Base-by-base conservation (phyloP, 2,113 vertebrate species). In the Chaenocephalus aceratus region DNA sequence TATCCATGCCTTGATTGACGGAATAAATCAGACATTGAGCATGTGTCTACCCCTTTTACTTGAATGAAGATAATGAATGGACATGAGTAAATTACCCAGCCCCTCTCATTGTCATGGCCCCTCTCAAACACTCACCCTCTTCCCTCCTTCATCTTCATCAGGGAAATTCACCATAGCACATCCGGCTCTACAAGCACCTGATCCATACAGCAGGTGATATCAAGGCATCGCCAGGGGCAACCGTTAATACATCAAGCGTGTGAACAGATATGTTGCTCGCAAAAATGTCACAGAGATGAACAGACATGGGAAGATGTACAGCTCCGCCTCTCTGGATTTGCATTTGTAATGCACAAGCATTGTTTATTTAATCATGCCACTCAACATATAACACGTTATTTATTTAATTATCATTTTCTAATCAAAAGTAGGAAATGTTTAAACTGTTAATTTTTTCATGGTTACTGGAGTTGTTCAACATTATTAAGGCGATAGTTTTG, bases 1-100 rank as follows among this genome's bases (percentile, higher is more conserved):
- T 26, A 82, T 89, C 89, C 57, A 75, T 45, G 82, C 71, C 3
- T 83, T 94, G 90, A 89, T 87, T 75, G 80, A 87, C 88, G 65
- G 79, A 49, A 18, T 83, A 80, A 87, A 91, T 94, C 78, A 94
- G 85, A 94, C 83, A 90, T 18, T 16, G 91, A 88, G 57, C 84
- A 81, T 93, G 90, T 93, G 94, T 95, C 85, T 74, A 86, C 82
- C 44, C 44, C 89, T 91, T 83, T 91, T 86, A 82, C 84, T 89
- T 92, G 94, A 91, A 96, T 94, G 92, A 95, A 93, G 75, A 84
- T 93, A 89, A 91, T 90, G 82, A 94, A 93, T 91, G 86, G 77
- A 91, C 89, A 90, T 9, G 80, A 91, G 86, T 87, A 93, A 95
- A 95, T 93, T 93, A 95, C 75, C 68, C 93, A 78, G 71, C 80